Conservation (phyloP, 2,113 vertebrate genomes). For the Numida meleagris region DNA sequence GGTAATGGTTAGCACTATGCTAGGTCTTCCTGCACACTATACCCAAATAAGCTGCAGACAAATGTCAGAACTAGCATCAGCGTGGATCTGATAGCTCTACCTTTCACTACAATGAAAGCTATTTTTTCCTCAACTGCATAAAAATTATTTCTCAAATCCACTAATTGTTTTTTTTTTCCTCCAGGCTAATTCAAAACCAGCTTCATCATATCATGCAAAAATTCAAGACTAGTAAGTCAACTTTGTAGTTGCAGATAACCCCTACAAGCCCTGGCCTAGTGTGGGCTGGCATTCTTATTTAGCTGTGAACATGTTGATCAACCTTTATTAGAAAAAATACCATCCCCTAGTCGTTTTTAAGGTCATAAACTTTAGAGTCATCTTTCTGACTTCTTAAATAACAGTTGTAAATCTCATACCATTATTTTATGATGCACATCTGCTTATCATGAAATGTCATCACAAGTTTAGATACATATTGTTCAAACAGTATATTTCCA, state of each 20-base stretch:
- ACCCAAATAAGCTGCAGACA: background rate
- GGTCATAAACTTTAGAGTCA: background rate
- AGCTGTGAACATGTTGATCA: rapidly evolving
- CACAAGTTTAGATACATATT: background rate
- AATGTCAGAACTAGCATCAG: background rate
- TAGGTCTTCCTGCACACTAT: background rate
- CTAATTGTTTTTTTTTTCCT: background rate
- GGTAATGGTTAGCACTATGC: rapidly evolving
- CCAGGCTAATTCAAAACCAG: background rate
- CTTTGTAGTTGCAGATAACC: background rate
- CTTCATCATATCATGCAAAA: background rate
- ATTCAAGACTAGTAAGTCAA: background rate
- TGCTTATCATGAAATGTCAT: background rate
- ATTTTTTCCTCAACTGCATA: background rate
- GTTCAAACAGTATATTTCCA: background rate
- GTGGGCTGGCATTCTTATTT: background rate
- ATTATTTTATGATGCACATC: background rate
- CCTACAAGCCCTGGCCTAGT: background rate
- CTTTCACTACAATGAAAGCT: background rate
- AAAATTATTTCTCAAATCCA: background rate
- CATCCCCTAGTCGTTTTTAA: background rate
- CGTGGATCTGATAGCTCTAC: background rate
- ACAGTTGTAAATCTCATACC: background rate
- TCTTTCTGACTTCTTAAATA: background rate
- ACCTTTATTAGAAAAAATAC: background rate